Percentiles rank a stretch among this genome's conserved stretches.
Evolutionary conservation across 2,888 invertebrate genomes (phyloP).

Genomic region (Himalopsyche kuldschensis): DNA sequence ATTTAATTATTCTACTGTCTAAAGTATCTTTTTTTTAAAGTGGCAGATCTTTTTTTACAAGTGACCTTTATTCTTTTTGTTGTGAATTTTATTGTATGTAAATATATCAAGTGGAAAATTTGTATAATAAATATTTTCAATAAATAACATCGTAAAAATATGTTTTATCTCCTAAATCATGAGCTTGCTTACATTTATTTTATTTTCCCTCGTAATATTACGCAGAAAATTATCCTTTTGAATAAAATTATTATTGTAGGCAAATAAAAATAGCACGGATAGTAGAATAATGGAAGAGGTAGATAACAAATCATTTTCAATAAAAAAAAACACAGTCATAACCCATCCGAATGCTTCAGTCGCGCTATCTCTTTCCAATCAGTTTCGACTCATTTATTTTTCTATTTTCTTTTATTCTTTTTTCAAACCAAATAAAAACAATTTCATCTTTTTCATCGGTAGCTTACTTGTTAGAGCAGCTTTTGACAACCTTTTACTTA

Average conservation of each 20-base stretch:
- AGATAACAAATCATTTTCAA: background rate
- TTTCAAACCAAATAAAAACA: background rate
- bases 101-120: too few relatives aligned
- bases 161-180: too few relatives aligned
- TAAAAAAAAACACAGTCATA: background rate
- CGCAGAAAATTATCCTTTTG: background rate
- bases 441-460: background rate
- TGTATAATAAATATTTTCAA: too few relatives aligned
- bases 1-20: too few relatives aligned
- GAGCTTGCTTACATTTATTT: background rate
- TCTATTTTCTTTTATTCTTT: background rate
- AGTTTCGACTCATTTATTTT: background rate
- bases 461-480: background rate
- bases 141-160: too few relatives aligned
- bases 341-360: background rate
- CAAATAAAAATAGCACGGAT: background rate
- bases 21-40: too few relatives aligned
- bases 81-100: too few relatives aligned
- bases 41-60: too few relatives aligned
- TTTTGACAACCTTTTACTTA: too few relatives aligned
- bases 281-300: background rate
- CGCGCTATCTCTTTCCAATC: background rate
- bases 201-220: background rate
- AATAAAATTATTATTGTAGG: background rate
- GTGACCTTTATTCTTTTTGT: too few relatives aligned